These are phyloP conservation scores for Cottus gobio DNA, from an alignment of 2,113 vertebrate species.

Conservation along the genomic window DNA sequence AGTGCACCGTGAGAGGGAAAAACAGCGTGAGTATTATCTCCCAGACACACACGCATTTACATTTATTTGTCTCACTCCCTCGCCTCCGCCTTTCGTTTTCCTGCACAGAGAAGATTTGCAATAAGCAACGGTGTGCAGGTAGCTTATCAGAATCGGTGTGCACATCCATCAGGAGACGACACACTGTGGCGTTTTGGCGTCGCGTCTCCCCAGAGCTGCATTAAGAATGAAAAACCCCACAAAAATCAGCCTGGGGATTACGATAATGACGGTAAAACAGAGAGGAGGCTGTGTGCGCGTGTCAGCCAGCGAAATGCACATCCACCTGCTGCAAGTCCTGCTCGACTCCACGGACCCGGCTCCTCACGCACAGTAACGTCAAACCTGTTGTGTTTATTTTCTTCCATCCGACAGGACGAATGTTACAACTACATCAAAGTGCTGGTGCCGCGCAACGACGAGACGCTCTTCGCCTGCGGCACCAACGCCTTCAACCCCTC, in stretches of 20 bases:
- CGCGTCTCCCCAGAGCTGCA: constrained; percentile 7
- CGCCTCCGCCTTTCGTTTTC: constrained; percentile 1
- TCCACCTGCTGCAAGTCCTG: neutral
- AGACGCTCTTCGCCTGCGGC: constrained; percentile 91
- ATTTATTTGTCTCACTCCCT: constrained; percentile 13
- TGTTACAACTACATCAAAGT: constrained; percentile 97
- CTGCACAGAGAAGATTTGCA: constrained; percentile 30
- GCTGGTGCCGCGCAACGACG: constrained; percentile 89
- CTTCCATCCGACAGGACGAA: constrained; percentile 85
- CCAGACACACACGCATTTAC: neutral
- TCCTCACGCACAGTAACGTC: constrained; percentile 36
- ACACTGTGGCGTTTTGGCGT: neutral
- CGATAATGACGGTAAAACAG: constrained; percentile 37
- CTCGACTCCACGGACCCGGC: neutral
- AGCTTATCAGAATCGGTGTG: constrained; percentile 49
- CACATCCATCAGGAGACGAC: constrained; percentile 28
- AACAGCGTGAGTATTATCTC: constrained; percentile 83
- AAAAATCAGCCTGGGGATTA: constrained; percentile 31
- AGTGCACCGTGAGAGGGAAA: constrained; percentile 87
- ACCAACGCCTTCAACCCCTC: constrained; percentile 95
- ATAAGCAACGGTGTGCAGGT: constrained; percentile 26
- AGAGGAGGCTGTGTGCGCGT: neutral
- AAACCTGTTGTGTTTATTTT: neutral
- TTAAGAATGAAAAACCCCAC: constrained; percentile 2
- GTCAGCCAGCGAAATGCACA: constrained; percentile 5